Base-by-base conservation (phyloP, 2,888 invertebrate genomes). In the Atrina japonica region DNA sequence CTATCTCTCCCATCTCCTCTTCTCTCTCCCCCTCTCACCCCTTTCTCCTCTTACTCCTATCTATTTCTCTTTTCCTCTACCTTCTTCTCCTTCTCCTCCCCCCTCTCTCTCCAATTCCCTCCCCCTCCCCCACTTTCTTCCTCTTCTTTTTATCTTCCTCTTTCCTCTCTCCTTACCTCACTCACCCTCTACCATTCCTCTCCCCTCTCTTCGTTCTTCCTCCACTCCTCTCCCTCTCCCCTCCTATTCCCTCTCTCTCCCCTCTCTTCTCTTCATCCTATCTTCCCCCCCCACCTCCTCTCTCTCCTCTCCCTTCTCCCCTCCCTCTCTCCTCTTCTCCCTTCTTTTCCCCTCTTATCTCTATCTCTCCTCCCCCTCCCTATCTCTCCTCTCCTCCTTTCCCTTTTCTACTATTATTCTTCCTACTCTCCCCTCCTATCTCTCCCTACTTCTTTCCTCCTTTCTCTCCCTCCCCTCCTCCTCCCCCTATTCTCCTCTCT, bases 161-260 rank as follows among this genome's bases (percentile, higher is more conserved):
- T 21, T 21, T 30, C 47, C 23, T 47, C 23, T 47, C 30, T 35
- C 43, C n/a, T 45, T 52, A 11, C 45, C 45, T 67, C 30, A 35
- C 7, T 61, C 52, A 49, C 29, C 41, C 41, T 58, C 18, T 52
- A 25, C 16, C 47, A 30, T 29, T 23, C 45, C 35, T 56, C 49
- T 56, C 50, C 35, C 41, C 50, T 49, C 49, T 59, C 27, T 53
- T 21, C n/a, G n/a, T n/a, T n/a, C n/a, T n/a, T n/a, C n/a, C n/a
- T 49, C 49, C 27, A 21, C 27, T 25, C 27, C 49, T 49, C 49
- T 49, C 21, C 14, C 49, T 9, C 23, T 49, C 25, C 11, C 25
- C n/a, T 11, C 0, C 21, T 7, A n/a, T n/a, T 23, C 0, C n/a
- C 49, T 23, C 11, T 49, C 2, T 18, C 49, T 21, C 1, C 23